phyloP scores from a whole-genome alignment of 2,113 vertebrate species.

The Microcebus griseorufus region DNA sequence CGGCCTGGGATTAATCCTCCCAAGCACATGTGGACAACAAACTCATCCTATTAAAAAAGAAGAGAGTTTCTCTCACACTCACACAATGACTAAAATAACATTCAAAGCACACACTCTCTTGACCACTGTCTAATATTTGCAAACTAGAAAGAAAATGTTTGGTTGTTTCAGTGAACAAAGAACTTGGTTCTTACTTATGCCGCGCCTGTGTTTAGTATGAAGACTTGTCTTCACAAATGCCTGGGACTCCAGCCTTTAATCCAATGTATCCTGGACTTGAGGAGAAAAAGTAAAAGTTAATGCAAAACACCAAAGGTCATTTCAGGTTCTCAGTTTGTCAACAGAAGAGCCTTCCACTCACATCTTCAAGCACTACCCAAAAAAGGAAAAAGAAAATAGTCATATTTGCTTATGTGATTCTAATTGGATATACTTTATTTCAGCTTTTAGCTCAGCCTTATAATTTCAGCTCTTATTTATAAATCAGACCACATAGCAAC shows the following conservation, averaged over 20 bases:
- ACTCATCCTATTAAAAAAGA: not conserved
- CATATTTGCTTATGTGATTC: not conserved
- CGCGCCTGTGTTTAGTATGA: not conserved
- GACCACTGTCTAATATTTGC: not conserved
- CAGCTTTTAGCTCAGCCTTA: slow-evolving; percentile 14
- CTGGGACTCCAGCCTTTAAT: not conserved
- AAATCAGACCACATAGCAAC: not conserved
- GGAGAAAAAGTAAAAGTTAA: not conserved
- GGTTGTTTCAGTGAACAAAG: not conserved
- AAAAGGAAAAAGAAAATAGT: not conserved
- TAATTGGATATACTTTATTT: not conserved
- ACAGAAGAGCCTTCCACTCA: not conserved
- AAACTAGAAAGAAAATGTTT: not conserved
- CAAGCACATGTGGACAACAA: not conserved
- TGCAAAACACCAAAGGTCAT: not conserved
- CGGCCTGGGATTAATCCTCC: not conserved
- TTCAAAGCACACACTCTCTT: not conserved
- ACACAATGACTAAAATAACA: not conserved
- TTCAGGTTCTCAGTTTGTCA: not conserved
- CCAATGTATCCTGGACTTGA: not conserved
- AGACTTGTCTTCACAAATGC: not conserved
- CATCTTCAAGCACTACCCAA: not conserved
- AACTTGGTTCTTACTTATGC: not conserved
- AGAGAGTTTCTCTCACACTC: not conserved
- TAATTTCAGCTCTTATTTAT: slow-evolving; percentile 35